Evolutionary conservation across 2,888 invertebrate species (phyloP).

Genomic region (Acanthoscelides obtectus): DNA sequence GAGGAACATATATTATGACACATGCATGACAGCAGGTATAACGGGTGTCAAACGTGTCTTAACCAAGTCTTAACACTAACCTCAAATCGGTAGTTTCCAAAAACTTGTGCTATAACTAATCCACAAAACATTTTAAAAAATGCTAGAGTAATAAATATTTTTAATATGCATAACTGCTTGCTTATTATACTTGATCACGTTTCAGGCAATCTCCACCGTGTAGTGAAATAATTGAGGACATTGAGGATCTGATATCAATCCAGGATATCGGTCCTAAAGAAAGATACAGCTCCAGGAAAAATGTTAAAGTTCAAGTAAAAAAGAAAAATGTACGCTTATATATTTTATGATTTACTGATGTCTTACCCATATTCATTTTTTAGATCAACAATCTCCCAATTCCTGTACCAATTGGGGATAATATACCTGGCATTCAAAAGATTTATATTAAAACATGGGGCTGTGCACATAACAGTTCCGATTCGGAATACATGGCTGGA

Average conservation of each 20-base stretch:
- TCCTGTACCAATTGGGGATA: slow-evolving; percentile 30
- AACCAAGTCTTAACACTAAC: no score
- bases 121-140: not conserved
- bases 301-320: slow-evolving; percentile 60
- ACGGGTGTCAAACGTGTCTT: no score
- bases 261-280: slow-evolving; percentile 78
- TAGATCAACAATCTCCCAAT: slow-evolving; percentile 13
- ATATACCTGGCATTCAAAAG: slow-evolving; percentile 67
- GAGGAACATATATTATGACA: no score
- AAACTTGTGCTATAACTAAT: no score
- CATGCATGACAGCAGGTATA: no score
- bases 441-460: slow-evolving; percentile 95
- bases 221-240: slow-evolving; percentile 72
- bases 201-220: slow-evolving; percentile 38
- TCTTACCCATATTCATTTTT: slow-evolving; percentile 4
- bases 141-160: not conserved
- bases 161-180: not conserved
- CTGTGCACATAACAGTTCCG: slow-evolving; percentile 95
- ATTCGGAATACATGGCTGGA: slow-evolving; percentile 98
- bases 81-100: no score
- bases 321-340: slow-evolving; percentile 20
- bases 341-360: not conserved
- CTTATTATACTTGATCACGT: not conserved
- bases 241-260: slow-evolving; percentile 77
- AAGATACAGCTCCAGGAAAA: slow-evolving; percentile 66